Evolutionary conservation across 64 coral and sea anemone species (phyloP).

Genomic region (Stichodactyla mertensii): DNA sequence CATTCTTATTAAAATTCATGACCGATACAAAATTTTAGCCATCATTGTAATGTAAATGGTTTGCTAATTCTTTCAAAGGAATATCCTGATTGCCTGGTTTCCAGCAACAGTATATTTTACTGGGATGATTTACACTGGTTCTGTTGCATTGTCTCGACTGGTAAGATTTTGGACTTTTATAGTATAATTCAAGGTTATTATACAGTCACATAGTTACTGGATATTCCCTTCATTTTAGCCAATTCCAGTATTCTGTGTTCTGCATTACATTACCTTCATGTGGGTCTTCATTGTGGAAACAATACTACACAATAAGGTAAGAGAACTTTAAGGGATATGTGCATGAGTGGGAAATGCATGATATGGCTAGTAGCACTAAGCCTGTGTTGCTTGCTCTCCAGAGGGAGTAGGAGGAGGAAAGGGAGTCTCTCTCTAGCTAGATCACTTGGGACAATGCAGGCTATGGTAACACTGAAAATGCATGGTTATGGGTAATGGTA

Average conservation of each 20-base stretch:
- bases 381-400: too few species aligned
- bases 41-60: not conserved
- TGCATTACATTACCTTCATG: conserved; percentile 51
- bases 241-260: conserved; percentile 76
- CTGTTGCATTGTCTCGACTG: conserved; percentile 79
- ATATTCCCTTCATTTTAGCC: conserved; percentile 22
- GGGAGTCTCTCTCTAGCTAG: too few species aligned
- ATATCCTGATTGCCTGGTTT: conserved; percentile 34
- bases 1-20: too few species aligned
- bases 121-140: conserved; percentile 79
- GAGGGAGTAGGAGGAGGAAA: too few species aligned
- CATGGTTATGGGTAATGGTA: too few species aligned
- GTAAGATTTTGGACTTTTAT: not conserved
- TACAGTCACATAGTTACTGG: not conserved
- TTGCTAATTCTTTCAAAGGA: conserved; percentile 1
- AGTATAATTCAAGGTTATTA: not conserved
- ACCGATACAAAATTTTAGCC: too few species aligned
- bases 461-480: too few species aligned
- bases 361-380: too few species aligned
- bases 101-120: conserved; percentile 67
- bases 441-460: too few species aligned
- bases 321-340: not conserved
- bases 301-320: conserved; percentile 1
- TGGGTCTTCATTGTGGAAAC: not conserved
- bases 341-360: too few species aligned